Conservation (phyloP, 1,140 invertebrate species). For the Metopolophium dirhodum region DNA sequence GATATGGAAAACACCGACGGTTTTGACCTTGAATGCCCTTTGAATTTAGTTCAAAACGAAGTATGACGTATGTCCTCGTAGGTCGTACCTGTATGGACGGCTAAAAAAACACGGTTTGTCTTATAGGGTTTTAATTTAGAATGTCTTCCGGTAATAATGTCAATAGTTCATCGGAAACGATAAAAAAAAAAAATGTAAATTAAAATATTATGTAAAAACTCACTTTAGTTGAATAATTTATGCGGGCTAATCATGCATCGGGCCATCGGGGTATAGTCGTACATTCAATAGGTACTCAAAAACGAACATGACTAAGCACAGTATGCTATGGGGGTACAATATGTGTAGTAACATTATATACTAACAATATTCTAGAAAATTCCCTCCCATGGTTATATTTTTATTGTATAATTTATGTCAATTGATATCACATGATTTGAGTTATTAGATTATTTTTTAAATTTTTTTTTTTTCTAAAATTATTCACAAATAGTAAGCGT, state of each 20-base stretch:
- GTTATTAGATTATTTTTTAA: background rate
- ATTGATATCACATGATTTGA: background rate
- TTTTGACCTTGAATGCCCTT: background rate
- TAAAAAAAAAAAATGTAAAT: background rate
- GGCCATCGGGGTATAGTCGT: background rate
- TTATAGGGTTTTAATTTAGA: background rate
- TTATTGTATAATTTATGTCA: background rate
- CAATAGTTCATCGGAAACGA: background rate
- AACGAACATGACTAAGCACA: background rate
- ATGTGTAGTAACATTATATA: background rate
- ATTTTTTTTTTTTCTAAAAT: background rate
- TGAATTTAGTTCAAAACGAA: background rate
- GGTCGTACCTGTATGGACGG: too few species aligned
- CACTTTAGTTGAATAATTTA: background rate
- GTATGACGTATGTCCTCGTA: background rate
- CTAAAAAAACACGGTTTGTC: background rate
- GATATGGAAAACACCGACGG: background rate
- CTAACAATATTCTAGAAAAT: background rate
- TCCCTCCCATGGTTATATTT: background rate
- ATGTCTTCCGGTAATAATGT: constrained; percentile 6
- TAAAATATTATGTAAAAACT: background rate
- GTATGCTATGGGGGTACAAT: background rate
- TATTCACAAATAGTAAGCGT: too few species aligned
- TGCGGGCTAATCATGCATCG: too few species aligned
- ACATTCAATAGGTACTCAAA: background rate